Evolutionary conservation across 2,797 vertebrate species (phyloP), one percentile per base, ranked within the genome.

Genomic region (Rhinophrynus dorsalis): DNA sequence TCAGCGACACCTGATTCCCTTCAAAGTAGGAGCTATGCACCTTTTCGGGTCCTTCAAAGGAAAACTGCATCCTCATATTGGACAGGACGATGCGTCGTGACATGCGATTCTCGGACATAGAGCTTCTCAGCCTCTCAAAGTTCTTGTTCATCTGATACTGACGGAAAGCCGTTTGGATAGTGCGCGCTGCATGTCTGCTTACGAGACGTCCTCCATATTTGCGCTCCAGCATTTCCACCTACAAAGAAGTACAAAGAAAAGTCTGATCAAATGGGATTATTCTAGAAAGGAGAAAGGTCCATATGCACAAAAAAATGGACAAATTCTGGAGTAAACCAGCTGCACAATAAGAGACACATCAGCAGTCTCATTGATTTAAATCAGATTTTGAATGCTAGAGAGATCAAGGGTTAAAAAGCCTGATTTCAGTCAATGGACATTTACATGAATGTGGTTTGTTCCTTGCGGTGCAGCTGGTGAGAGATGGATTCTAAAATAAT

Each of bases 81-180:
- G 96, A 98, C 68, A 98, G 87, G 75, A 98, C 96, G 8, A 98
- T 99, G 50, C 96, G 93, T 77, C 96, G 91, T 38, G 96, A 99
- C 96, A 98, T 98, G 76, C 95, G 96, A 86, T 95, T 98, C 84
- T 99, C 97, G 0, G 96, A 98, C 96, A 98, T 98, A 89, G 95
- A 99, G 90, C 96, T 98, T 79, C 97, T 85, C 33, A 98, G 93
- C 35, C 96, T 93, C 85, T 98, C 96, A 64, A 98, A 98, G 81
- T 99, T 98, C 81, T 98, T 98, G 91, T 98, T 98, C 97, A 98
- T 99, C 90, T 99, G 97, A 90, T 99, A 99, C 84, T 99, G 96
- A 75, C 97, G 96, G 79, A 98, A 98, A 48, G 97, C 97, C 5
- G 97, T 97, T 77, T 99, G 97, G 79, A 99, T 99, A 69, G 96